Evolutionary conservation across 2,113 vertebrate genomes (phyloP).

Genomic region (Bucco capensis): DNA sequence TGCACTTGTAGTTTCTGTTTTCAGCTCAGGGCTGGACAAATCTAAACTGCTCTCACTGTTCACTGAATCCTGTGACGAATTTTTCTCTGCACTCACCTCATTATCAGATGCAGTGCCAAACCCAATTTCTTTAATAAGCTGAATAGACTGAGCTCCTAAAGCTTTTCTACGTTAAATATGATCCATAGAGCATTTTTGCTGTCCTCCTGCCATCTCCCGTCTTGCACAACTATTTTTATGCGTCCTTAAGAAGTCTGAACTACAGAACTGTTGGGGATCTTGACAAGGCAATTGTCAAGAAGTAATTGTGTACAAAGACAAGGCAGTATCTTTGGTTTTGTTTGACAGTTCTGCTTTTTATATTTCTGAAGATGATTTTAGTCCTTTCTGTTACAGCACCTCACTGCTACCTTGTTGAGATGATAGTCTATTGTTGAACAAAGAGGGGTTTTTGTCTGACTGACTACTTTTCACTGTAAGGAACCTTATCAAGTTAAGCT

Average conservation of each 20-base stretch:
- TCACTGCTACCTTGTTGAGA: not conserved
- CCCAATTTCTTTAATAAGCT: not conserved
- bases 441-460: rapidly evolving
- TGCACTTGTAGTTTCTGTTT: not conserved
- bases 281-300: not conserved
- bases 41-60: not conserved
- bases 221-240: not conserved
- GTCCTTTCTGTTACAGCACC: not conserved
- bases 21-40: not conserved
- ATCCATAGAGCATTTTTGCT: not conserved
- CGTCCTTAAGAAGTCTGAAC: not conserved
- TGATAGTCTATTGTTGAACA: not conserved
- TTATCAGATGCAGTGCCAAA: not conserved
- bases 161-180: not conserved
- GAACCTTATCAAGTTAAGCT: not conserved
- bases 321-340: not conserved
- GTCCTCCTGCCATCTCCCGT: not conserved
- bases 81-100: not conserved
- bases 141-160: not conserved
- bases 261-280: not conserved
- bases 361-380: not conserved
- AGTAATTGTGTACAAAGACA: not conserved
- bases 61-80: not conserved
- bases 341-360: not conserved
- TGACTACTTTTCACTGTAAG: not conserved